phyloP scores from a whole-genome alignment of 2,888 invertebrate genomes.

The Callyntrura guangdongensis region DNA sequence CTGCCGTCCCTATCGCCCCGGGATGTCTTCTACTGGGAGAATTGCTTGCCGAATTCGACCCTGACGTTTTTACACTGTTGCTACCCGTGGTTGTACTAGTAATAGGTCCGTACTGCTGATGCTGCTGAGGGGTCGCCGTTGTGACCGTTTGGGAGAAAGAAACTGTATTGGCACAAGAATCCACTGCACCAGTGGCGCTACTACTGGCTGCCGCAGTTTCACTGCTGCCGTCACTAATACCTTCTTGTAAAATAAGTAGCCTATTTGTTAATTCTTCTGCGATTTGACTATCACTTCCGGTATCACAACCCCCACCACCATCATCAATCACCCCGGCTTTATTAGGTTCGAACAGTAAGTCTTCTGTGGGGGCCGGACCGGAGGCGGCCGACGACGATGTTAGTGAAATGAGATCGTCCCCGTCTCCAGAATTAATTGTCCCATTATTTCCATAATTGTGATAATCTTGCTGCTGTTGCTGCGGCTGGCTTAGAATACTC shows the following conservation, averaged over 20 bases:
- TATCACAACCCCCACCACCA: slow-evolving; percentile 64
- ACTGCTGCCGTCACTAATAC: neutral
- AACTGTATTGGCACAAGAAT: slow-evolving; percentile 58
- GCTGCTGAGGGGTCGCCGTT: slow-evolving; percentile 58
- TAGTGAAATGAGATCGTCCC: slow-evolving; percentile 20
- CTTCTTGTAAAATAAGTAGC: slow-evolving; percentile 58
- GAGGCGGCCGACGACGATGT: slow-evolving; percentile 17
- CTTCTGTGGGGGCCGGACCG: slow-evolving; percentile 21
- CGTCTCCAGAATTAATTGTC: slow-evolving; percentile 43
- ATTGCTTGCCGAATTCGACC: slow-evolving; percentile 73
- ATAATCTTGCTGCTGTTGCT: neutral
- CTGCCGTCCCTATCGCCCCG: slow-evolving; percentile 75
- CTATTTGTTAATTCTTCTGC: slow-evolving; percentile 66
- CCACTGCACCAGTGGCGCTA: neutral
- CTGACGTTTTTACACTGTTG: slow-evolving; percentile 74
- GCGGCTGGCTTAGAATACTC: slow-evolving; percentile 31
- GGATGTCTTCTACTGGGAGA: slow-evolving; percentile 73
- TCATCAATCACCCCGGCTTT: slow-evolving; percentile 33
- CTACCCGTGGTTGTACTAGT: neutral
- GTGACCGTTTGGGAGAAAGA: neutral
- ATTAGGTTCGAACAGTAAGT: slow-evolving; percentile 29
- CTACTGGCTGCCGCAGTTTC: neutral
- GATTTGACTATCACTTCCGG: slow-evolving; percentile 62
- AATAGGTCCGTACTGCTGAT: neutral
- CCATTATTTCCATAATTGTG: slow-evolving; percentile 46